Base-by-base conservation (phyloP, 37 sponge, comb jelly and placozoan genomes). In the Spongilla lacustris region DNA sequence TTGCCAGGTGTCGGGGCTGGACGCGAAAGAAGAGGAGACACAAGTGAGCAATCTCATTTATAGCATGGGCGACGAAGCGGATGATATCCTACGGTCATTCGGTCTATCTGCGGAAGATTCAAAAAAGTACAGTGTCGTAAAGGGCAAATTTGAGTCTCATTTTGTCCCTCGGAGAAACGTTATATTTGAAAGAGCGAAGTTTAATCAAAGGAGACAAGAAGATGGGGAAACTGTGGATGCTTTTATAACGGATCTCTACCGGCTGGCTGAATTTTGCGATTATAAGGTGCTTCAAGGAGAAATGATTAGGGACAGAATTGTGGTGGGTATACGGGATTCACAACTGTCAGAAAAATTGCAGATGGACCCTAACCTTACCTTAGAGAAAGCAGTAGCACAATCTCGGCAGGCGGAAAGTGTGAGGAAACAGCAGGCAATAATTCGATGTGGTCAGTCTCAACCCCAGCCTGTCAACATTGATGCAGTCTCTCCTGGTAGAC, bases 181-280 rank as follows among this genome's bases (percentile, higher is more conserved):
- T 36, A 76, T 88, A 19, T 88, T 68, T 71, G 83, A 88, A 76
- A 37, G 87, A 73, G 87, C 87, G 5, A 72, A 66, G 74, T 89
- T 89, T 46, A 89, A 89, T 36, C 66, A 22, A 73, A 50, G 85
- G 24, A 73, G 28, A 26, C 90, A 89, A 36, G 74, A 83, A 72
- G 75, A 71, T 72, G 85, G 81, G 22, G 90, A 89, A 30, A n/a
- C 90, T 23, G 85, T 84, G n/a, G 80, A 73, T 24, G n/a, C 25
- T 22, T 89, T 89, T 49, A 79, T 89, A 23, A 84, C 90, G 22
- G 84, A 50, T 4, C 80, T 89, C 3, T 37, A 89, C 66, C 11
- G 19, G 17, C 80, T 84, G 10, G 79, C 85, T 0, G 82, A 89
- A 33, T 68, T 84, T 76, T 88, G 89, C 36, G 79, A 4, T 24